These are phyloP conservation scores for Apodemus speciosus DNA, from an alignment of 2,113 vertebrate species.

Conservation along the genomic window DNA sequence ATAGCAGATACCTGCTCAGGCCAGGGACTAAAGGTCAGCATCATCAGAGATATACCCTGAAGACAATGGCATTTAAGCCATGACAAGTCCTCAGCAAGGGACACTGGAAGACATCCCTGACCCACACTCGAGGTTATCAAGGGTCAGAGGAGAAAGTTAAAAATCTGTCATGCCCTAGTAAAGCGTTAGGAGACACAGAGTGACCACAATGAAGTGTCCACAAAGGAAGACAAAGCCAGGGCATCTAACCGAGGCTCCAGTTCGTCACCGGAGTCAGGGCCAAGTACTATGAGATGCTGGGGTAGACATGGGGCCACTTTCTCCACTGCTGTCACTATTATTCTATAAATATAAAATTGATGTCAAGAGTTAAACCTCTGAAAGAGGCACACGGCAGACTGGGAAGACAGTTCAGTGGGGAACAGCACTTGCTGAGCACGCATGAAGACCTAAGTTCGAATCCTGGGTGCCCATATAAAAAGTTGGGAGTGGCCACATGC, in stretches of 20 bases:
- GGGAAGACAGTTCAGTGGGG: background rate
- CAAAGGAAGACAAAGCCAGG: background rate
- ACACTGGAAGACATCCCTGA: background rate
- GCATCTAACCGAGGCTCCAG: accelerated
- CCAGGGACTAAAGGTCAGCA: background rate
- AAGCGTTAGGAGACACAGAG: accelerated
- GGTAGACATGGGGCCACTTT: accelerated
- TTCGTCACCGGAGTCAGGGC: accelerated
- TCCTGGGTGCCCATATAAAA: background rate
- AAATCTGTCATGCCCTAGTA: accelerated
- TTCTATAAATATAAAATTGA: background rate
- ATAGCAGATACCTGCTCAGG: background rate
- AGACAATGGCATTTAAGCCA: background rate
- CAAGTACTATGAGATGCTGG: accelerated
- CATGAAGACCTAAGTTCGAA: background rate
- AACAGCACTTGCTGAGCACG: too few relatives aligned
- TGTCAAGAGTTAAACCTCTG: background rate
- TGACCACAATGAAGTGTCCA: accelerated
- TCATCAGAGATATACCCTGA: accelerated
- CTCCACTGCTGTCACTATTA: accelerated
- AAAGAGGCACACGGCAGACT: background rate
- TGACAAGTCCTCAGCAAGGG: accelerated
- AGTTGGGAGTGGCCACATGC: background rate
- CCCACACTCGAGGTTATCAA: background rate
- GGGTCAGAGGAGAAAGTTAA: background rate